These are phyloP conservation scores for Sebastes alutus DNA, from an alignment of 2,797 vertebrate species.

Conservation along the genomic window DNA sequence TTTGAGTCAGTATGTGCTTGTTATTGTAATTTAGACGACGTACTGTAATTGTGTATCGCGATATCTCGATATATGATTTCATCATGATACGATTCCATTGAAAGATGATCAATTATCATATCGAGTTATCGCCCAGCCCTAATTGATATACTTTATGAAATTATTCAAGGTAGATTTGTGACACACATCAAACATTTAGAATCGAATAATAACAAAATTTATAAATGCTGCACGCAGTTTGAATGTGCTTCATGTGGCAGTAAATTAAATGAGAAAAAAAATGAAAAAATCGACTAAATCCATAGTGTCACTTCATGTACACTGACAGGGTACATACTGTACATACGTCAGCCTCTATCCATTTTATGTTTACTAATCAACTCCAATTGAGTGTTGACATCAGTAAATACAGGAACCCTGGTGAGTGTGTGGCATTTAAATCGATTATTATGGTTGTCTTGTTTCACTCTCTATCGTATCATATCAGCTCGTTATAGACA, in stretches of 20 bases:
- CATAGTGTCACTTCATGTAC: neutral
- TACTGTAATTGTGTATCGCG: no score
- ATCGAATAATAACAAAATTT: neutral
- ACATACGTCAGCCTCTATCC: neutral
- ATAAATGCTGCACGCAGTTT: neutral
- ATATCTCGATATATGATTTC: no score
- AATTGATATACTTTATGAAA: neutral
- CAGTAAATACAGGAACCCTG: slow-evolving; percentile 8
- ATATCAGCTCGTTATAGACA: neutral
- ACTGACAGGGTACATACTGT: neutral
- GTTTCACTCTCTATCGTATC: slow-evolving; percentile 1
- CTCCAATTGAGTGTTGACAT: slow-evolving; percentile 7
- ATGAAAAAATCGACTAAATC: neutral
- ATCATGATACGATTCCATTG: no score
- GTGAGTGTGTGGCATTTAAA: slow-evolving; percentile 16
- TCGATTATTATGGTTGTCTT: slow-evolving; percentile 5
- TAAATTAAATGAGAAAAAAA: neutral
- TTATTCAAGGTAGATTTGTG: neutral
- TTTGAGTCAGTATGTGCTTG: no score
- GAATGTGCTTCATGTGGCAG: slow-evolving; percentile 3
- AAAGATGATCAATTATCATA: no score
- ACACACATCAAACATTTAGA: neutral
- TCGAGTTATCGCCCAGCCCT: no score
- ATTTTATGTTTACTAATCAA: slow-evolving; percentile 11
- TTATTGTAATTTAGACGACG: no score